These are phyloP conservation scores for Diadophis punctatus DNA, from an alignment of 2,113 vertebrate species.

Conservation along the genomic window DNA sequence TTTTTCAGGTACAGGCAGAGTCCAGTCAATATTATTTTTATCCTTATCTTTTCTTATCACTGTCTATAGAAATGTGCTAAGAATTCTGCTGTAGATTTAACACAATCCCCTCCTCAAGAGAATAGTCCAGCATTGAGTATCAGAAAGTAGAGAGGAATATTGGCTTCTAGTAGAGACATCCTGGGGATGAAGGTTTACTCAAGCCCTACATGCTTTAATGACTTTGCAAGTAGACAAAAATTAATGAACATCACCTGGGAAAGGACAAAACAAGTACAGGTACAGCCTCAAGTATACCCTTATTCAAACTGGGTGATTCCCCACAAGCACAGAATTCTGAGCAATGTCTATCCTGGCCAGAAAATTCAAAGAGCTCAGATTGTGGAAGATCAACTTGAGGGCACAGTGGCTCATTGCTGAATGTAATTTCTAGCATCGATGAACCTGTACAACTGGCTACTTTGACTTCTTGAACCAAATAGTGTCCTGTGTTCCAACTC, in stretches of 20 bases:
- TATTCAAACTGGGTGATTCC: background rate
- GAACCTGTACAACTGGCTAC: background rate
- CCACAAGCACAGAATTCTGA: background rate
- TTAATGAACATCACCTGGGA: background rate
- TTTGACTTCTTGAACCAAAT: background rate
- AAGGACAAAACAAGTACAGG: background rate
- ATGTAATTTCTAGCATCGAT: background rate
- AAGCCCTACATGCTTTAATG: background rate
- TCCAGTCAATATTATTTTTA: background rate
- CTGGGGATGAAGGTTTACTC: background rate
- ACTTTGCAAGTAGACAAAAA: background rate
- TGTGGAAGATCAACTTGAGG: background rate
- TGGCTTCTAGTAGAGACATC: background rate
- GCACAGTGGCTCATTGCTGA: background rate
- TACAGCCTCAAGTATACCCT: background rate
- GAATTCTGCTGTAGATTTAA: background rate
- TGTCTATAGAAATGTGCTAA: background rate
- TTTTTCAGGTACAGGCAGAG: background rate
- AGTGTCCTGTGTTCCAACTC: background rate
- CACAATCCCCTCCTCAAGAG: background rate
- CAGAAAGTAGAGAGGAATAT: background rate
- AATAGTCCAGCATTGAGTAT: background rate
- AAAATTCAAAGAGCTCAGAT: background rate
- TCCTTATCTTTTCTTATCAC: background rate
- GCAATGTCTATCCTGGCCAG: background rate